Base-by-base conservation (phyloP, 2,888 invertebrate species). In the Ophion slaviceki region DNA sequence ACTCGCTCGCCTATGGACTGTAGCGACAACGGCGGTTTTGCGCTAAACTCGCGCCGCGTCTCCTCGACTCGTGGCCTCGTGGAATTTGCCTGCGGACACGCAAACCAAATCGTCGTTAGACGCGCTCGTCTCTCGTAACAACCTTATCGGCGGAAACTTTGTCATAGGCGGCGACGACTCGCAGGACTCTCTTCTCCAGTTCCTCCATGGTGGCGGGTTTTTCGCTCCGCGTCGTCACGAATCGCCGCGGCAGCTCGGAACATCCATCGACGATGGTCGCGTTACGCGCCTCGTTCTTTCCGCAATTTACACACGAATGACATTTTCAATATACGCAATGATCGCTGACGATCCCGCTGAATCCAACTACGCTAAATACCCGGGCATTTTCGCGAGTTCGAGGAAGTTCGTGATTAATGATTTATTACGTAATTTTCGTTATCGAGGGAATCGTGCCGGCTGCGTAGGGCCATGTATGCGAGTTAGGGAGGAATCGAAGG, bases 121-220 rank as follows among this genome's bases (percentile, higher is more conserved):
- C 20, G 85, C 89, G 90, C 59, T 61, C 11, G 45, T 66, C 28
- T n/a, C 14, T 7, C 7, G 32, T 67, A 86, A 85, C 75, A 89
- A 98, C 98, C 98, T 98, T 97, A 90, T 96, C 96, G 89, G 96
- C 96, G 90, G 96, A 96, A 92, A 98, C 96, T 96, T 98, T 98
- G 96, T 99, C 98, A 95, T 97, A 98, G 88, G 97, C 96, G 90
- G 96, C 95, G 94, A 98, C 96, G 92, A 98, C 98, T 96, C 97
- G 97, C 93, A 98, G 94, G 86, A 99, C 98, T 92, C 98, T 96
- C 86, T 97, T 96, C 94, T 96, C 95, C 91, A 98, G 96, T 93
- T 97, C 96, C 92, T 96, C 95, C 92, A 11, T 14, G 11, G 95
- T 93, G 66, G 96, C 95, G 88, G 95, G 95, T 93, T 96, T 96